These are phyloP conservation scores for Geophilus truncorum DNA, from an alignment of 2,888 invertebrate genomes.

Conservation along the genomic window DNA sequence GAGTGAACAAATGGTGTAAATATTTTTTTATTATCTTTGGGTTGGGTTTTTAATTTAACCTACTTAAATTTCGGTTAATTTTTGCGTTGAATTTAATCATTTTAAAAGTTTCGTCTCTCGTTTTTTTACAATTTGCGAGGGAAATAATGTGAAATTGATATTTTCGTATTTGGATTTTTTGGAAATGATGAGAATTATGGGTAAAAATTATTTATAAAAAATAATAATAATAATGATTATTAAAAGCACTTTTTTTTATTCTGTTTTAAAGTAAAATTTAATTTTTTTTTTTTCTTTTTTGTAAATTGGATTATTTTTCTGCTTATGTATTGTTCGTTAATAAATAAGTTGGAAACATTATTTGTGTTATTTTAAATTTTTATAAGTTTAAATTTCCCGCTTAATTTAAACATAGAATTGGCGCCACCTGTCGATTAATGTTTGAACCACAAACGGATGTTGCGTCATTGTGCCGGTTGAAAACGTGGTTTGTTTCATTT, in stretches of 20 bases:
- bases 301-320: neutral
- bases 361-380: too few relatives aligned
- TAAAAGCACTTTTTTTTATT: too few relatives aligned
- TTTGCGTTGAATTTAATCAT: neutral
- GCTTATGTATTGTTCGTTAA: conserved; percentile 5
- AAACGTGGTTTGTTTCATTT: too few relatives aligned
- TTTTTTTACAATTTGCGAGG: neutral
- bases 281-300: neutral
- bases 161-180: neutral
- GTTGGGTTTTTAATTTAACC: neutral
- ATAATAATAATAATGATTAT: neutral
- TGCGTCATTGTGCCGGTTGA: too few relatives aligned
- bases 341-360: neutral
- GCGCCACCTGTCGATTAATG: too few relatives aligned
- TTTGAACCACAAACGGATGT: too few relatives aligned
- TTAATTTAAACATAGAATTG: too few relatives aligned
- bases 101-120: neutral
- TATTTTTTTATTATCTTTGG: conserved; percentile 1
- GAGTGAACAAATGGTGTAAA: neutral
- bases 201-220: neutral
- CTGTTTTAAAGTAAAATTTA: neutral
- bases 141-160: neutral
- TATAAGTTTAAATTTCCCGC: too few relatives aligned
- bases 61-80: neutral
- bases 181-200: neutral